Evolutionary conservation across 2,888 invertebrate genomes (phyloP), one percentile per base, ranked within the genome.

Genomic region (Drosophila niveifrons): DNA sequence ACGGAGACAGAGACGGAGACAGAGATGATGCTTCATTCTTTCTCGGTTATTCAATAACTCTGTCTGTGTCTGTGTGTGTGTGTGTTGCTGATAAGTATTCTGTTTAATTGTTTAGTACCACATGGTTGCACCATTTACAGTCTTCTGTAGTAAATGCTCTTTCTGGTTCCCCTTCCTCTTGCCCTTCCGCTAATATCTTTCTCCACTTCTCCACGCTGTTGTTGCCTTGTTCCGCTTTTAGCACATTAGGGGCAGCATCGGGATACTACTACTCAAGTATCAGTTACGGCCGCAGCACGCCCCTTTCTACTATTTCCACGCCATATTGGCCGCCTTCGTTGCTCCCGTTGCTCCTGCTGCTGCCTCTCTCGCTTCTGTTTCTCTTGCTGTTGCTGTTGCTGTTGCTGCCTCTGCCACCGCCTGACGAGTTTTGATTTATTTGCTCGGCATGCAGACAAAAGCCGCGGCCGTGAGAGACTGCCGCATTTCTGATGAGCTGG

Each of bases 401-500:
- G 28, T 2, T n/a, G 3, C 31, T 1, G 15, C 52, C 17, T 61
- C 53, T 46, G 29, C 55, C 64, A 17, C 55, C 39, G 52, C 36
- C 55, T 66, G 67, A 57, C 64, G 69, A 72, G 70, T 74, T 82
- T 82, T 82, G 88, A 82, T 87, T 82, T 87, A 82, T 82, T 80
- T 84, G 67, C 58, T 31, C 56, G 56, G 65, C 66, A 72, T 73
- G 73, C 73, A 71, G 77, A 77, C 81, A 81, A 86, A 80, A 63
- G 80, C 82, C 67, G 82, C 79, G 66, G 39, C 63, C 62, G 73
- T 58, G 67, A 64, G 77, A 64, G 43, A 51, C 72, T 61, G 72
- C 64, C 59, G 52, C 58, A 41, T 59, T 77, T 55, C 68, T 77
- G 84, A 87, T 87, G 88, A 87, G 82, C 36, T 87, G 87, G 87